Evolutionary conservation across 2,113 vertebrate species (phyloP).

Genomic region (Nothobranchius kuhntae): DNA sequence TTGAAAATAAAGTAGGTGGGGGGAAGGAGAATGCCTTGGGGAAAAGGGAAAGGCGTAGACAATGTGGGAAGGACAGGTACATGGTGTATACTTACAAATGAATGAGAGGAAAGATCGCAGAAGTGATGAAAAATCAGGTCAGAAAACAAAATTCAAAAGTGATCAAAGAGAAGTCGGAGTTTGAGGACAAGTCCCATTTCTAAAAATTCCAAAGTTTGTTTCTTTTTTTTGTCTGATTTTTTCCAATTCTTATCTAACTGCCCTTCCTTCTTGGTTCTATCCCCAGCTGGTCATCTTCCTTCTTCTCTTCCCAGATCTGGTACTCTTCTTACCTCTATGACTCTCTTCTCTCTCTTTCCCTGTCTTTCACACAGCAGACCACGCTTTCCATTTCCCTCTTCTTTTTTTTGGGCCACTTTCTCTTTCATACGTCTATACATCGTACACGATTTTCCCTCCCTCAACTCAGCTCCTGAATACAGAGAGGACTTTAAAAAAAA

Average conservation of each 20-base stretch:
- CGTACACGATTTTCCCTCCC: slow-evolving; percentile 34
- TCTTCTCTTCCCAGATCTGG: slow-evolving; percentile 66
- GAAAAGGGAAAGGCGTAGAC: slow-evolving; percentile 20
- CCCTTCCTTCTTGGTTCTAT: slow-evolving; percentile 70
- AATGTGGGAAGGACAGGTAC: slow-evolving; percentile 35
- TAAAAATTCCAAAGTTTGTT: slow-evolving; percentile 49
- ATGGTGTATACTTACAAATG: slow-evolving; percentile 68
- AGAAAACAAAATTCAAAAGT: slow-evolving; percentile 47
- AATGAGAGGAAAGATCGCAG: slow-evolving; percentile 50
- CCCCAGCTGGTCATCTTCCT: slow-evolving; percentile 61
- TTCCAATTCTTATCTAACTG: slow-evolving; percentile 63
- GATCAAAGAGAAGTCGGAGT: slow-evolving; percentile 24
- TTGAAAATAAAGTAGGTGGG: slow-evolving; percentile 39
- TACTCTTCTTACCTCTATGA: slow-evolving; percentile 53
- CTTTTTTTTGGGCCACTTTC: slow-evolving; percentile 63
- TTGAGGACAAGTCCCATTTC: slow-evolving; percentile 45
- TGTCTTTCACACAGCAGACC: slow-evolving; percentile 58
- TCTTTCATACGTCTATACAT: slow-evolving; percentile 66
- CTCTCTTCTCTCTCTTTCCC: slow-evolving; percentile 37
- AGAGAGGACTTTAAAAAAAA: slow-evolving; percentile 8
- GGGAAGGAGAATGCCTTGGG: slow-evolving; percentile 8
- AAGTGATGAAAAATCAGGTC: slow-evolving; percentile 55
- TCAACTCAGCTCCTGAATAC: slow-evolving; percentile 20
- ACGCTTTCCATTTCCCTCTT: slow-evolving; percentile 69
- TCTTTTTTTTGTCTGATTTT: slow-evolving; percentile 68